Conservation (phyloP, 2,113 vertebrate species). For the Tauraco erythrolophus region DNA sequence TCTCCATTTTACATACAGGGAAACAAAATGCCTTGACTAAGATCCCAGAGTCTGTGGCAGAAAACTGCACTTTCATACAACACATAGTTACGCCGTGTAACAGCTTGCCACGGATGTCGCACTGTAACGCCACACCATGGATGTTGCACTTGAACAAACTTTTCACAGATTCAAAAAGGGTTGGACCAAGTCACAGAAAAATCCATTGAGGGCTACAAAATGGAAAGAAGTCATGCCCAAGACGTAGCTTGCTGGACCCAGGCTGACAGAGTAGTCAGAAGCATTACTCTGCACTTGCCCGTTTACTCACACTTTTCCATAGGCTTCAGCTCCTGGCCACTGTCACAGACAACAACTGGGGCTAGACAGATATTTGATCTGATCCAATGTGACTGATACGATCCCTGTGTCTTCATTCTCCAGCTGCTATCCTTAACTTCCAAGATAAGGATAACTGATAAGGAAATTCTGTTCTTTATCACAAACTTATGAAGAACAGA, state of each 20-base stretch:
- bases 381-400: neutral
- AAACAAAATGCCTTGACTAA: neutral
- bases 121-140: neutral
- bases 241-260: neutral
- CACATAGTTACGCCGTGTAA: neutral
- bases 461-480: neutral
- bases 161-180: neutral
- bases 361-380: neutral
- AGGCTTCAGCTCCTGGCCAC: neutral
- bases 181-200: neutral
- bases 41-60: neutral
- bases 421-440: neutral
- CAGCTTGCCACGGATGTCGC: fast-evolving
- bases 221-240: neutral
- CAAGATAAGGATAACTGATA: neutral
- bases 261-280: neutral
- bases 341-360: neutral
- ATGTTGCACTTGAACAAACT: neutral
- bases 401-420: neutral
- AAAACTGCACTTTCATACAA: neutral
- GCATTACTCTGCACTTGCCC: neutral
- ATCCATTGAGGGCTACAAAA: neutral
- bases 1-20: neutral
- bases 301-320: neutral
- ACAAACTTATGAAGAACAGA: neutral